phyloP scores from a whole-genome alignment of 2,113 vertebrate genomes.

The Hiodon alosoides region DNA sequence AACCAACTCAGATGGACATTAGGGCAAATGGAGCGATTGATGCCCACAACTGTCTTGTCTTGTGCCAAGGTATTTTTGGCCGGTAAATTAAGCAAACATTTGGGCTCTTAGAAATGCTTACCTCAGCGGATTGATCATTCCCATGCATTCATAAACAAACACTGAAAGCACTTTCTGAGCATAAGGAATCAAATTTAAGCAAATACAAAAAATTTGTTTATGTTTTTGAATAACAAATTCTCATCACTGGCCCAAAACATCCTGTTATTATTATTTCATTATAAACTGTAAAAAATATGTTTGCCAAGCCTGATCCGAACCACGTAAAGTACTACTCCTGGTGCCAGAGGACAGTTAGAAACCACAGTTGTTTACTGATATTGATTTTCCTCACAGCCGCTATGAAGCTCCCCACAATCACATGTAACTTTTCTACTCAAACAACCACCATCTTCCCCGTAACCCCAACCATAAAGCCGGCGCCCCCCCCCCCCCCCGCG shows the following conservation, averaged over 20 bases:
- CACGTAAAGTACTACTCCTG: constrained; percentile 55
- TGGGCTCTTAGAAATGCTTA: background rate
- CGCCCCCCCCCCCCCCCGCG: background rate
- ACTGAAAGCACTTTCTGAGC: background rate
- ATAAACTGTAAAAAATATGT: constrained; percentile 61
- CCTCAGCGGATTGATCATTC: background rate
- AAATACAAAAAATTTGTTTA: constrained; percentile 34
- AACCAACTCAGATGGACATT: background rate
- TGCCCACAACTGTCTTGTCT: background rate
- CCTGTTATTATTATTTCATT: constrained; percentile 35
- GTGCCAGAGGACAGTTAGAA: constrained; percentile 47
- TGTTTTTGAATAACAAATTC: no score
- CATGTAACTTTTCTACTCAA: constrained; percentile 38
- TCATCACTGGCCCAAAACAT: no score
- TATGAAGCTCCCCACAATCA: constrained; percentile 34
- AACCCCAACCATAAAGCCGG: background rate
- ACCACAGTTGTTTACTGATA: constrained; percentile 57
- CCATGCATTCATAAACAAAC: background rate
- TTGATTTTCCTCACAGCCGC: constrained; percentile 45
- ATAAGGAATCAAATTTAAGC: constrained; percentile 2
- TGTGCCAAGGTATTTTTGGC: background rate
- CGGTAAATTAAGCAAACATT: background rate
- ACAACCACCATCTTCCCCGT: constrained; percentile 57
- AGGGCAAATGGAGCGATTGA: background rate
- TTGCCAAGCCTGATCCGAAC: constrained; percentile 49